Base-by-base conservation (phyloP, 2,113 vertebrate genomes). In the Uropsilus gracilis region DNA sequence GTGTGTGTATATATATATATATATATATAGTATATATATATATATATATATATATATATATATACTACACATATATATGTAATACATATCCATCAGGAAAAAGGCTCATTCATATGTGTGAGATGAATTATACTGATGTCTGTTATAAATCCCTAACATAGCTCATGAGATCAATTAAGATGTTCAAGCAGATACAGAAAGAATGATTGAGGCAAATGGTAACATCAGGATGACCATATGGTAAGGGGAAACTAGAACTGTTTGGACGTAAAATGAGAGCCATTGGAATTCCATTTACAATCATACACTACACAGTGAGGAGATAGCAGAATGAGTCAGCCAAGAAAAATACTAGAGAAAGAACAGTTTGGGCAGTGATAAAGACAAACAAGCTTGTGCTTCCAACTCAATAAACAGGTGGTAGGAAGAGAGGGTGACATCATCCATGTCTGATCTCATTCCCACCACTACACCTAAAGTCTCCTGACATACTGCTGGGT, bases 121-220 rank as follows among this genome's bases (percentile, higher is more conserved):
- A 98, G 97, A 98, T 96, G 95, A 98, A 98, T 97, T 96, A 95
- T 95, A 57, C 95, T 24, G 82, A 96, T 75, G 97, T 86, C 98
- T 97, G 98, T 93, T 98, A 96, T 98, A 98, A 98, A 98, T 98
- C 98, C 97, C 98, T 98, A 98, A 97, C 98, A 86, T 97, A 98
- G 98, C 98, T 98, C 98, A 98, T 91, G 98, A 98, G 98, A 98
- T 98, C 98, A 98, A 98, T 98, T 98, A 98, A 98, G 98, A 98
- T 93, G 98, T 97, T 98, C 98, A 98, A 98, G 97, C 98, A 98
- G 97, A 97, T 98, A 98, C 98, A 98, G 98, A 98, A 98, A 98
- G 97, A 98, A 98, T 98, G 98, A 98, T 98, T 98, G 98, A 98
- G 98, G 98, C 98, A 98, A 98, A 98, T 95, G 98, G 98, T 96